phyloP scores from a whole-genome alignment of 2,888 invertebrate species.

The Caradrina clavipalpis region DNA sequence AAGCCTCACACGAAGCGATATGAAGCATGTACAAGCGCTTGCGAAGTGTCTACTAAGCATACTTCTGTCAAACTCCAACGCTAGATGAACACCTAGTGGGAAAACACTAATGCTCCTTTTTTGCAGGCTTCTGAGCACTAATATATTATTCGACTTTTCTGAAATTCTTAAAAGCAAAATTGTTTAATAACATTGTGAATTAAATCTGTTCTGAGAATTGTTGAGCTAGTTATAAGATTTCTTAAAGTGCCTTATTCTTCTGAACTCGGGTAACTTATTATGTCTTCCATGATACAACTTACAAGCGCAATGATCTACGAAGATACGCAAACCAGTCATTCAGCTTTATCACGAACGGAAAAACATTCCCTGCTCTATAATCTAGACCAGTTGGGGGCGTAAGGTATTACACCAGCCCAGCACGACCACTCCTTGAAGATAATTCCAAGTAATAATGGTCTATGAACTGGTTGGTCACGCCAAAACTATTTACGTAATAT shows the following conservation, averaged over 20 bases:
- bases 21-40: no score
- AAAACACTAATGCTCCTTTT: background rate
- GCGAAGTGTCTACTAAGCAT: background rate
- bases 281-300: background rate
- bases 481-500: conserved; percentile 62
- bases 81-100: background rate
- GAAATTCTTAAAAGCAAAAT: no score
- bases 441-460: conserved; percentile 47
- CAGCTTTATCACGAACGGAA: conserved; percentile 24
- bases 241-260: background rate
- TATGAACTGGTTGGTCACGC: conserved; percentile 48
- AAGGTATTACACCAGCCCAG: conserved; percentile 19
- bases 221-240: background rate
- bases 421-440: conserved; percentile 29
- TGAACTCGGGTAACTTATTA: background rate
- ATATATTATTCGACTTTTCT: no score
- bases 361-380: conserved; percentile 22
- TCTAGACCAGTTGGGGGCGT: conserved; percentile 30
- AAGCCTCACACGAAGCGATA: background rate
- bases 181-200: no score
- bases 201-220: background rate
- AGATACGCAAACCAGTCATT: conserved; percentile 22
- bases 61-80: no score
- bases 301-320: background rate
- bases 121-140: no score